Base-by-base conservation (phyloP, 2,113 vertebrate genomes). In the Elachura formosa region DNA sequence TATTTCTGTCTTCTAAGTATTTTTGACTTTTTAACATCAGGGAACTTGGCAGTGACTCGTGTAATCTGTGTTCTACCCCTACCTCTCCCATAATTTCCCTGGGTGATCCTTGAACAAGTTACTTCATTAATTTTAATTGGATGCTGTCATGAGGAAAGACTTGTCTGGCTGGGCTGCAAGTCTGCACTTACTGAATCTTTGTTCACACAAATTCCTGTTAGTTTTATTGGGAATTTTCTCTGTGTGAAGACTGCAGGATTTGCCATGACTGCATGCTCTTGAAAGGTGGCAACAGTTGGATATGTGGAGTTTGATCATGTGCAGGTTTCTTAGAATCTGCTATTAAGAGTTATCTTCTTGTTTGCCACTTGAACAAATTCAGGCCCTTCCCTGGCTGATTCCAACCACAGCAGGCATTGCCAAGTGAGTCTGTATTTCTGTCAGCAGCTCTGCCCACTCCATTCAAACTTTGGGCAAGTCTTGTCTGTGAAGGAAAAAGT, bases 81-180 rank as follows among this genome's bases (percentile, higher is more conserved):
- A 33, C 41, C 49, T 91, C 58, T 93, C 71, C 54, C 58, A 31
- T 58, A 38, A 58, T 85, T 95, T 96, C 93, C 71, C 78, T 74
- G 38, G 43, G 58, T 83, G 74, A 88, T 87, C 77, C 74, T 69
- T 41, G 43, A 90, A 72, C 56, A 85, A 91, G 84, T 76, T 88
- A 71, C 78, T 85, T 94, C 78, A 78, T 94, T 89, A 94, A 91
- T 95, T 93, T 94, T 93, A 94, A 87, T 79, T 83, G 89, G 87
- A 79, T 87, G 54, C 71, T 85, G 55, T 93, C 78, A 90, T 45
- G 82, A 91, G 81, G 54, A 93, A 77, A 43, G 55, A 36, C 58
- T 82, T 49, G 52, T 75, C 3, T 6, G 73, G 43, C 36, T 79
- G 63, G 62, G 55, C 46, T 76, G 41, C 1, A 11, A 69, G 33